A percentile compares a stretch with the other conserved stretches of the same genome.
These are phyloP conservation scores for Tetranychus urticae DNA, from an alignment of 1,140 invertebrate species.

Conservation along the genomic window DNA sequence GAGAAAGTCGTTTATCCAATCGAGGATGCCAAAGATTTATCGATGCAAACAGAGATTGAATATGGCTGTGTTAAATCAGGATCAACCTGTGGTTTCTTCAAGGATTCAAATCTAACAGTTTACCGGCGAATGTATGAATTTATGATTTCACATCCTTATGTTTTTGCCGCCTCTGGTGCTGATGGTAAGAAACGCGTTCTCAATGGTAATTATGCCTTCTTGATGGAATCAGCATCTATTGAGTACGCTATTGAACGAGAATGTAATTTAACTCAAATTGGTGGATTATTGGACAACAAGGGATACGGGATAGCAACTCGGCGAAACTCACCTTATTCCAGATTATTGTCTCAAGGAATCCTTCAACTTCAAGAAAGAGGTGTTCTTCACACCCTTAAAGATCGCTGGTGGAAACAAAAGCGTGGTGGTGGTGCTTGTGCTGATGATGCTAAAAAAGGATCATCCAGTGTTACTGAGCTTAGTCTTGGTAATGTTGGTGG, in stretches of 20 bases:
- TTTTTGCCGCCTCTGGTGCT: constrained; percentile 50
- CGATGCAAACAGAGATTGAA: constrained; percentile 27
- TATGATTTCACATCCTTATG: constrained; percentile 51
- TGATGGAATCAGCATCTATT: constrained; percentile 91
- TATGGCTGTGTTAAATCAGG: constrained; percentile 27
- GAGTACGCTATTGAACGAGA: constrained; percentile 86
- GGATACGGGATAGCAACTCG: constrained; percentile 22
- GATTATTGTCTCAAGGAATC: constrained; percentile 20
- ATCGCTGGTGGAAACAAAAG: constrained; percentile 19
- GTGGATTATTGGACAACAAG: constrained; percentile 75
- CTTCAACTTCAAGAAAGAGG: constrained; percentile 24
- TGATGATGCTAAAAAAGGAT: constrained; percentile 11
- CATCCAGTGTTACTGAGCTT: constrained; percentile 11
- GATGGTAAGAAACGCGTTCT: constrained; percentile 63
- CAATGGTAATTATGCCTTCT: constrained; percentile 41
- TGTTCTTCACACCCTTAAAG: constrained; percentile 21
- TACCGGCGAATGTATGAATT: constrained; percentile 56
- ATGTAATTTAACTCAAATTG: constrained; percentile 93
- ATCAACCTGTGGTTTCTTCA: constrained; percentile 23
- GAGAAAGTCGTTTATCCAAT: constrained; percentile 29
- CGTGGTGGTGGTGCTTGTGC: constrained; percentile 12
- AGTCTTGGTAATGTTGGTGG: constrained; percentile 22
- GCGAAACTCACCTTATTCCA: constrained; percentile 11
- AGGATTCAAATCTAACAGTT: constrained; percentile 62
- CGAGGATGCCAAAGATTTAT: constrained; percentile 28